Conservation (phyloP, 2,113 vertebrate species). For the Psammodynastes pulverulentus region DNA sequence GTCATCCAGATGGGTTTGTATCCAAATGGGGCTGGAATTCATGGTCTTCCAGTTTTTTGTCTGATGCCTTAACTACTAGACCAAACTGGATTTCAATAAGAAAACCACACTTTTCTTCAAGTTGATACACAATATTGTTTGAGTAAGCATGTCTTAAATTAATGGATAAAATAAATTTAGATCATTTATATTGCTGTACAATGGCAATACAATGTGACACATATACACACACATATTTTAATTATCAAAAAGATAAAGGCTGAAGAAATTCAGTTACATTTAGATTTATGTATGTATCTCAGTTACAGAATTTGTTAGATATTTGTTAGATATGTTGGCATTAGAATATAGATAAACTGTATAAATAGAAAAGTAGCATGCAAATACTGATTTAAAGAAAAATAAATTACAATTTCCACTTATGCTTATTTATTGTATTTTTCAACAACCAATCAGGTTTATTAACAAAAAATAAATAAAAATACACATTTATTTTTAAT, state of each 20-base stretch:
- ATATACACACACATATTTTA: neutral
- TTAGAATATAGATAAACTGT: neutral
- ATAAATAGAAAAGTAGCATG: neutral
- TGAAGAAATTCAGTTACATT: neutral
- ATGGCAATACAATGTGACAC: neutral
- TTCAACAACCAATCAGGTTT: neutral
- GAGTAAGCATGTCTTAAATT: neutral
- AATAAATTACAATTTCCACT: neutral
- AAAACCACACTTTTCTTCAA: neutral
- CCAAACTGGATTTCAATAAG: neutral
- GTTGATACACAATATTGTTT: neutral
- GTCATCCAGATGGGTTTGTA: neutral
- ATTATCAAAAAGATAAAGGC: neutral
- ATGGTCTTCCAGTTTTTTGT: neutral
- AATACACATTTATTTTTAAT: neutral
- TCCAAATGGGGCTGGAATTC: neutral
- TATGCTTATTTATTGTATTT: neutral
- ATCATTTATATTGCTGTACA: neutral
- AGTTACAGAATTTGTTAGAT: neutral
- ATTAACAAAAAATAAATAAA: neutral
- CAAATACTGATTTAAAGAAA: neutral
- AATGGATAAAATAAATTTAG: neutral
- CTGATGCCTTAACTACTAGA: neutral
- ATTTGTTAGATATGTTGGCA: neutral
- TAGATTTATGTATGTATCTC: neutral